Evolutionary conservation across 2,113 vertebrate species (phyloP).

Genomic region (Neodontobutis hainanensis): DNA sequence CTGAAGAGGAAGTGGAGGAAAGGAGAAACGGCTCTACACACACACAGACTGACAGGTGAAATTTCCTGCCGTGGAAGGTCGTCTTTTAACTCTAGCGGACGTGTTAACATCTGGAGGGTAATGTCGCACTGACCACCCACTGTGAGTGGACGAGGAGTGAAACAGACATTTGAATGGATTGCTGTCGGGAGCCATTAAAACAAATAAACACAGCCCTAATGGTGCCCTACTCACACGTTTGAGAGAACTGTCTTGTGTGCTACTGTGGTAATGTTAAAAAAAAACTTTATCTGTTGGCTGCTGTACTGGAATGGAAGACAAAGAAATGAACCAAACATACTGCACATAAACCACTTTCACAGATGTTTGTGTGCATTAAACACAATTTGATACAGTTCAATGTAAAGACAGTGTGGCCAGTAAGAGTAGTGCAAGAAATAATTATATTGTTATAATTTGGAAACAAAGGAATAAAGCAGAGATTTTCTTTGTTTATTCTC

Average conservation of each 20-base stretch:
- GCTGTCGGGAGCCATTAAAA: not conserved
- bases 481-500: too few species aligned
- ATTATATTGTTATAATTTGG: too few species aligned
- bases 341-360: too few species aligned
- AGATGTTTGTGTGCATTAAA: too few species aligned
- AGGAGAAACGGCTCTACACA: slow-evolving; percentile 34
- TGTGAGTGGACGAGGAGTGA: not conserved
- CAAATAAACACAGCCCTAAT: not conserved
- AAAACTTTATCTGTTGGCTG: too few species aligned
- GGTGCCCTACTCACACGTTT: not conserved
- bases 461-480: too few species aligned
- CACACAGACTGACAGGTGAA: slow-evolving; percentile 49
- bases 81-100: not conserved
- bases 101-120: slow-evolving; percentile 60
- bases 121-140: slow-evolving; percentile 57
- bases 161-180: not conserved
- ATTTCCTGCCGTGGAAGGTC: slow-evolving; percentile 23
- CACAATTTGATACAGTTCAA: too few species aligned
- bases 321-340: too few species aligned
- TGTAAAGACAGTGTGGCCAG: too few species aligned
- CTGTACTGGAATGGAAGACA: too few species aligned
- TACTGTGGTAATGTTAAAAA: too few species aligned
- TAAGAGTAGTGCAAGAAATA: too few species aligned
- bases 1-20: slow-evolving; percentile 49
- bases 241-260: not conserved